Base-by-base conservation (phyloP, 2,113 vertebrate genomes). In the Coregonus clupeaformis region DNA sequence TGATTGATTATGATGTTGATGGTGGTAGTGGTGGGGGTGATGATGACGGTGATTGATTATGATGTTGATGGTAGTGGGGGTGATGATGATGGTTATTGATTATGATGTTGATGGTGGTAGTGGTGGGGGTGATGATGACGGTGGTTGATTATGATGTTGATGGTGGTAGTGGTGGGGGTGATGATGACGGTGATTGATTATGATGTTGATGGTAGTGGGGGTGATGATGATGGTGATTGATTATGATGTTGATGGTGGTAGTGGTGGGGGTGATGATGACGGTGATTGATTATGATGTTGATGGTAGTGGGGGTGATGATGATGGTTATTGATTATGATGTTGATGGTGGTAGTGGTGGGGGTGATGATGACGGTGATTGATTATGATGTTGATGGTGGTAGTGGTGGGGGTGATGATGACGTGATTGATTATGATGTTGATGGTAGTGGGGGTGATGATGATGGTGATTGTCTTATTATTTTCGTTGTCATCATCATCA, bases 401-500 rank as follows among this genome's bases (percentile, higher is more conserved):
- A n/a, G 16, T 13, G 49, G 16, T 52, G 49, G 16, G 49, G 14
- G 12, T 52, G 49, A 52, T 52, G 70, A 13, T 13, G 3, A 32
- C n/a, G n/a, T 42, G 36, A 42, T 42, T 42, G 36, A 18, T 52
- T 18, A 0, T 52, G 49, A 18, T 18, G 3, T 52, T 52, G 49
- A 14, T 16, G 18, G 16, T 13, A 14, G 16, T 52, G 49, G 16
- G 49, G 14, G 12, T 52, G 49, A 52, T 52, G 70, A 13, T 13
- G 3, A 32, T 66, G 64, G 16, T 32, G 25, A 49, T 30, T 11
- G 52, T 62, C 32, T 2, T 45, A 18, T 25, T 27, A n/a, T 63
- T 24, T 74, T 70, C 49, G 16, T 59, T 78, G 60, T 75, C 45
- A 67, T 77, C 68, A 47, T 55, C 42, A 11, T 45, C 42, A 11